Percentiles rank a stretch among this genome's conserved stretches.
Conservation (phyloP, 2,113 vertebrate species). For the Pseudopipra pipra region DNA sequence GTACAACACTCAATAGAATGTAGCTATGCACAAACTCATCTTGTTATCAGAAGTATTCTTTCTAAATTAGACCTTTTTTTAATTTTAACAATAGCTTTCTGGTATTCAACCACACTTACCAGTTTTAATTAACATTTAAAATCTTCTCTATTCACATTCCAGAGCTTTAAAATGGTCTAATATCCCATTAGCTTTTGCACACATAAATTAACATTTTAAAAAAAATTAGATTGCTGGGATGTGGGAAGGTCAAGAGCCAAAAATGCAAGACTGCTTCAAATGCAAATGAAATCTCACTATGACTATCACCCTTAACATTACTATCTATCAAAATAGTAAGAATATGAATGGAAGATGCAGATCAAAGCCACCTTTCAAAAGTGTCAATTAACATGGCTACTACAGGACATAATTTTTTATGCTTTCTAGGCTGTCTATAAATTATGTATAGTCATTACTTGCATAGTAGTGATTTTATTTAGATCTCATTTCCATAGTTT, state of each 20-base stretch:
- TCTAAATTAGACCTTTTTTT: not conserved
- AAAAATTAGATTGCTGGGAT: not conserved
- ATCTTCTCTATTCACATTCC: not conserved
- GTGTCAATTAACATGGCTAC: not conserved
- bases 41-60: not conserved
- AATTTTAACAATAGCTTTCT: not conserved
- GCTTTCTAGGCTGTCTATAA: not conserved
- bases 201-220: not conserved
- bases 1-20: not conserved
- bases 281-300: not conserved
- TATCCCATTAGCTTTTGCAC: not conserved
- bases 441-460: not conserved
- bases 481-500: not conserved
- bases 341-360: not conserved
- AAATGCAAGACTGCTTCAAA: not conserved
- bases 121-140: not conserved
- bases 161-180: not conserved
- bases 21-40: fast-evolving
- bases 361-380: not conserved
- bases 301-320: not conserved
- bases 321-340: not conserved
- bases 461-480: not conserved
- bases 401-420: not conserved
- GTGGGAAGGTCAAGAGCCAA: not conserved
- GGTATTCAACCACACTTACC: not conserved